Base-by-base conservation (phyloP, 1,140 invertebrate species). In the Sesamia nonagrioides region DNA sequence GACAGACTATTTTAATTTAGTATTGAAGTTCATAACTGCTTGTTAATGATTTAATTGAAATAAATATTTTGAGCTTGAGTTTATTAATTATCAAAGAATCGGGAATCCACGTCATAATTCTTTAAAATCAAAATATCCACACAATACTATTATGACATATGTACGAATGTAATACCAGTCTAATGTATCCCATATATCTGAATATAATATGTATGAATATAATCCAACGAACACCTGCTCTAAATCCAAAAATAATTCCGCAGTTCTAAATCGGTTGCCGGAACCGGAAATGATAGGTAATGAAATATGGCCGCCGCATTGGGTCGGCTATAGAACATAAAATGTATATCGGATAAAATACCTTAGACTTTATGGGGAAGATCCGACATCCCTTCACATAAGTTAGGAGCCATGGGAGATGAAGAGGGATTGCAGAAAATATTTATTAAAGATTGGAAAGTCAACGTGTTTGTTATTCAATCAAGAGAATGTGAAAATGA, bases 181-280 rank as follows among this genome's bases (percentile, higher is more conserved):
- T 18, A 42, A 45, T 42, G 17, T 66, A 42, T 66, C 37, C 6
- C 17, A n/a, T n/a, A n/a, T 37, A 63, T 63, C 37, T 17, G n/a
- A n/a, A n/a, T n/a, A n/a, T n/a, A n/a, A 63, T 63, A 17, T 40
- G 3, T 48, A 68, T 45, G 27, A 52, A 52, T 33, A 71, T 35
- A 71, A 71, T 52, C 48, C 68, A 1, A 17, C n/a, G n/a, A 52
- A 33, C 68, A 71, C 45, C 68, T 71, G 68, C 8, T 54, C 68
- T 54, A 52, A 71, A 71, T 71, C 37, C 68, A 52, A 71, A 71
- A 71, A 71, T 54, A 54, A 71, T 71, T 48, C 63, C 40, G 42
- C 18, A 68, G 8, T 71, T 71, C 45, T 35, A 52, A 52, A 71
- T 71, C 27, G 45, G 61, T 11, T 15, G 9, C 68, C 45, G 68